Percentiles rank a stretch among this genome's conserved stretches.
Evolutionary conservation across 2,113 vertebrate genomes (phyloP).

Genomic region (Pseudolaguvia tuberculata): DNA sequence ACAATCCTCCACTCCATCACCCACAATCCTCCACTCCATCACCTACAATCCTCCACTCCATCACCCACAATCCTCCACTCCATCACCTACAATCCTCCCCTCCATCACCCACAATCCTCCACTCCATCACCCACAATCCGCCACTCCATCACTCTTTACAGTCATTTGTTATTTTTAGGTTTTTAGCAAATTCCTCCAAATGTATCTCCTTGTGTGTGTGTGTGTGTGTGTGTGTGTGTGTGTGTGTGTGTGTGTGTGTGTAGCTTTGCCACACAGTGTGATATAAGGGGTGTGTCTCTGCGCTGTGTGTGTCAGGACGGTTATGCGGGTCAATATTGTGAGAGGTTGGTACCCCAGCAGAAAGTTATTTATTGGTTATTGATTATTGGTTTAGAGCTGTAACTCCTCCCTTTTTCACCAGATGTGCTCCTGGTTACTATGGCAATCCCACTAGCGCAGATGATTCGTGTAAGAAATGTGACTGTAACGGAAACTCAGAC

Average conservation of each 20-base stretch:
- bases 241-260: constrained; percentile 50
- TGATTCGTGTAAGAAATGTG: constrained; percentile 84
- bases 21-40: too few relatives aligned
- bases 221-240: background rate
- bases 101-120: background rate
- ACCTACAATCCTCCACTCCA: too few relatives aligned
- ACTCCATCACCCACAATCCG: background rate
- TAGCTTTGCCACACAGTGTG: constrained; percentile 88
- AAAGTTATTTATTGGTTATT: background rate
- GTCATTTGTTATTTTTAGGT: too few relatives aligned
- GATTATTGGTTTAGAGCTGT: background rate
- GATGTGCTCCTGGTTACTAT: constrained; percentile 93
- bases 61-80: too few relatives aligned
- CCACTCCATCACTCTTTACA: too few relatives aligned
- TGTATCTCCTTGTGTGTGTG: background rate
- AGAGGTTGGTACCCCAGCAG: constrained; percentile 76
- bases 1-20: too few relatives aligned
- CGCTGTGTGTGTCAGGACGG: constrained; percentile 87
- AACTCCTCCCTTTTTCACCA: constrained; percentile 46
- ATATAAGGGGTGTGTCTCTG: constrained; percentile 69
- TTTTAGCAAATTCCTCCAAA: too few relatives aligned
- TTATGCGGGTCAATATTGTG: constrained; percentile 88
- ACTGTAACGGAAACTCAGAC: constrained; percentile 94
- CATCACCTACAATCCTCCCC: too few relatives aligned
- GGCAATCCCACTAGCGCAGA: constrained; percentile 84